A percentile compares a stretch with the other conserved stretches of the same genome.
Evolutionary conservation across 2,888 invertebrate genomes (phyloP).

Genomic region (Crepidodera aurea): DNA sequence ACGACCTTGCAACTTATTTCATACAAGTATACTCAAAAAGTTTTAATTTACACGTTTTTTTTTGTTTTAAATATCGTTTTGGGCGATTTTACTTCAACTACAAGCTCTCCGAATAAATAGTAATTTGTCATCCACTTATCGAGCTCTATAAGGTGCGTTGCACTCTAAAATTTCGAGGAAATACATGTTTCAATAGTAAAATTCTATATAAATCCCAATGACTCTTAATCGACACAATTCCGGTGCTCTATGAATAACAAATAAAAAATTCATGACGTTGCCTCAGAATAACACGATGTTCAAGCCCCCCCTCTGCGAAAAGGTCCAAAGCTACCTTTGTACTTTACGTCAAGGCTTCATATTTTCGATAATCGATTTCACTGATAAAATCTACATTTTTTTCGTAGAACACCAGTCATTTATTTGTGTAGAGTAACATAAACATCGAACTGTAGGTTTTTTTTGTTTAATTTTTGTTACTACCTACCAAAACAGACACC

Average conservation of each 20-base stretch:
- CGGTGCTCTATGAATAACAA: slow-evolving; percentile 23
- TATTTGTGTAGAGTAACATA: slow-evolving; percentile 42
- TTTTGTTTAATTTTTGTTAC: slow-evolving; percentile 15
- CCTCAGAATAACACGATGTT: slow-evolving; percentile 31
- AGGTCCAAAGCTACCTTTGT: slow-evolving; percentile 49
- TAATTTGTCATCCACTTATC: too few species aligned
- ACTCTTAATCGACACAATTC: slow-evolving; percentile 15
- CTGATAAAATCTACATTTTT: slow-evolving; percentile 61
- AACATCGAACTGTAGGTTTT: slow-evolving; percentile 11
- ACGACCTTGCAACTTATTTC: too few species aligned
- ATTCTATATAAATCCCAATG: neutral
- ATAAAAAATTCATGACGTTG: slow-evolving; percentile 23
- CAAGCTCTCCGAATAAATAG: too few species aligned
- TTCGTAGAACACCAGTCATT: slow-evolving; percentile 52
- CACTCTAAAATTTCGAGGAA: too few species aligned
- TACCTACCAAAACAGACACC: slow-evolving; percentile 23
- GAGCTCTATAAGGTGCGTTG: too few species aligned
- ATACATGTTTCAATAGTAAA: too few species aligned
- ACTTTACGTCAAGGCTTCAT: slow-evolving; percentile 57
- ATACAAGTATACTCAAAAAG: too few species aligned
- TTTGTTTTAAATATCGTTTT: too few species aligned
- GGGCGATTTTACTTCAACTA: too few species aligned
- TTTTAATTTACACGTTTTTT: too few species aligned
- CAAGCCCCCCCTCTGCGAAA: slow-evolving; percentile 31
- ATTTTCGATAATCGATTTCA: slow-evolving; percentile 61